Conservation (phyloP, 2,113 vertebrate species). For the Bos javanicus region DNA sequence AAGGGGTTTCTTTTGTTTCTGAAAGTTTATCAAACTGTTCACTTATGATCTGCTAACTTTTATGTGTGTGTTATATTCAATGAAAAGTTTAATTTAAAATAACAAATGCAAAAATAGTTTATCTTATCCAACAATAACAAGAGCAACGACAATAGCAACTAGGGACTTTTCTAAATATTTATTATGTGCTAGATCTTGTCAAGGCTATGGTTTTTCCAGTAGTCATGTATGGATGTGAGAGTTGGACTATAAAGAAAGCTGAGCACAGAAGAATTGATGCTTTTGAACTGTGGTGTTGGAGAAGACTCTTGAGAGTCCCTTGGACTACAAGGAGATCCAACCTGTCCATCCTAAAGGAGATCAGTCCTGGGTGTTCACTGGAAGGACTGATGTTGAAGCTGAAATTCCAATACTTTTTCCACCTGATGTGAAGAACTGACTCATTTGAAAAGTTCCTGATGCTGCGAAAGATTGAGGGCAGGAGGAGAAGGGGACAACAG, state of each 20-base stretch:
- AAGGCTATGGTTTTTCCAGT: no score
- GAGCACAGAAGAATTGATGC: no score
- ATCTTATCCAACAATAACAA: background rate
- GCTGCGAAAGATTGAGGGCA: background rate
- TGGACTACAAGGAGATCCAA: no score
- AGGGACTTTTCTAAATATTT: background rate
- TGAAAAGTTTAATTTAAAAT: background rate
- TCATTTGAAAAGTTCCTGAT: no score
- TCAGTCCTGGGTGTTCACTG: background rate
- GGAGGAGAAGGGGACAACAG: background rate
- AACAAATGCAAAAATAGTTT: background rate
- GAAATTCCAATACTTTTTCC: background rate
- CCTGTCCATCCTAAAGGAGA: background rate
- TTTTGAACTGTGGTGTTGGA: no score
- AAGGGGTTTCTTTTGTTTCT: background rate
- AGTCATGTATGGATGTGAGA: no score
- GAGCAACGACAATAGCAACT: accelerated
- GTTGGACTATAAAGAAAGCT: no score
- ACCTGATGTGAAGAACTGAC: background rate
- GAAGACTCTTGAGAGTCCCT: no score
- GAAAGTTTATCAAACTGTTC: background rate
- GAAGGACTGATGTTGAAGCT: background rate
- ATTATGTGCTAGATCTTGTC: background rate
- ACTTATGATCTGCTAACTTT: background rate
- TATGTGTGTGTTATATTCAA: background rate